Conservation (phyloP, 2,888 invertebrate species). For the Dichetophora obliterata region DNA sequence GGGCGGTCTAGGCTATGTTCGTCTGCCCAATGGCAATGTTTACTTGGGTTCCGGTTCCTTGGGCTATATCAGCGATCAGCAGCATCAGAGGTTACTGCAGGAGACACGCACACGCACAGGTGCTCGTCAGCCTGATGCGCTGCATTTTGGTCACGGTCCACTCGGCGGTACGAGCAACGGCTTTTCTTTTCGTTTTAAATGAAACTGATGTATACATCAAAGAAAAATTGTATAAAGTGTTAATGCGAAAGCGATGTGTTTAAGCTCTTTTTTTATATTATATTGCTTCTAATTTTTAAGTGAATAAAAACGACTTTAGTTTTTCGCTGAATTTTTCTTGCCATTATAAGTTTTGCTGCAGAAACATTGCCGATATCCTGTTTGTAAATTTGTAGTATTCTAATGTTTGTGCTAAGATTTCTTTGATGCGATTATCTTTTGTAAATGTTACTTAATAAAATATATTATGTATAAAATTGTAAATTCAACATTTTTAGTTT, state of each 20-base stretch:
- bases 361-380: not conserved
- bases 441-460: not conserved
- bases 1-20: conserved; percentile 68
- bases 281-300: not conserved
- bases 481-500: too few relatives aligned
- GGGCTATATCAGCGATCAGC: conserved; percentile 66
- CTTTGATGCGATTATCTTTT: not conserved
- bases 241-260: not conserved
- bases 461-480: too few relatives aligned
- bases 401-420: conserved; percentile 11
- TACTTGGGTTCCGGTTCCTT: conserved; percentile 69
- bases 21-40: conserved; percentile 66
- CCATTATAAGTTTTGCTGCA: not conserved
- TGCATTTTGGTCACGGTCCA: conserved; percentile 66
- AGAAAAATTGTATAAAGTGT: conserved; percentile 7
- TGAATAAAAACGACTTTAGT: not conserved
- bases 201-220: not conserved
- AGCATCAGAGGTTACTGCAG: conserved; percentile 58
- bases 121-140: conserved; percentile 58
- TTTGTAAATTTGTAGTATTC: not conserved
- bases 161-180: conserved; percentile 49
- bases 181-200: conserved; percentile 9
- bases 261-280: not conserved
- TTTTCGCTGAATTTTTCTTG: not conserved
- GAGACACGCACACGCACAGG: conserved; percentile 65